Evolutionary conservation across 2,113 vertebrate genomes (phyloP).

Genomic region (Austrofundulus limnaeus): DNA sequence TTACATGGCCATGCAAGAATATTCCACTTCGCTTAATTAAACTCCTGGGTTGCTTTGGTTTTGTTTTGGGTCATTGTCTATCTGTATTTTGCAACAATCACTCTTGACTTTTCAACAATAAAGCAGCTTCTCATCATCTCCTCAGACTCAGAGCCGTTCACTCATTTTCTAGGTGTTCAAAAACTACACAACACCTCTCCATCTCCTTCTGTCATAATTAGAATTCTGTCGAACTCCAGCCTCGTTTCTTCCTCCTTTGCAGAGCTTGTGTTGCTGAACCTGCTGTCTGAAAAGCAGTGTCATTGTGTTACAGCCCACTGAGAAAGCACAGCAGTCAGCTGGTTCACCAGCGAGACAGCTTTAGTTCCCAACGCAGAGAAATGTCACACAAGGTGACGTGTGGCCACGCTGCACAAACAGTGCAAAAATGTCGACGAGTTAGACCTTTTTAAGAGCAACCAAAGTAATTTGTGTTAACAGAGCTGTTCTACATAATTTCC

Average conservation of each 20-base stretch:
- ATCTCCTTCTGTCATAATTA: neutral
- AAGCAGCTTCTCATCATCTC: neutral
- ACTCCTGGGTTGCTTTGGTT: no score
- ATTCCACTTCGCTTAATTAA: no score
- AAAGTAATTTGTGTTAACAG: neutral
- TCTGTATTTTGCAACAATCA: no score
- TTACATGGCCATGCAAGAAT: no score
- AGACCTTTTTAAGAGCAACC: neutral
- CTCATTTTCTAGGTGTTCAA: no score
- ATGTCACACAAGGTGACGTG: neutral
- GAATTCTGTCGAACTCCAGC: neutral
- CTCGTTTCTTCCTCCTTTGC: neutral
- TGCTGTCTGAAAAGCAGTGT: neutral
- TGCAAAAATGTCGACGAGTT: neutral
- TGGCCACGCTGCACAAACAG: constrained; percentile 6
- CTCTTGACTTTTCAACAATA: neutral
- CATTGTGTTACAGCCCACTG: neutral
- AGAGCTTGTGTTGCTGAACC: neutral
- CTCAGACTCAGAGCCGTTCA: neutral
- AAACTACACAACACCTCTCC: neutral
- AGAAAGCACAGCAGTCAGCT: neutral
- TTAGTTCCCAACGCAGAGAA: constrained; percentile 10
- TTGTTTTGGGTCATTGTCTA: no score
- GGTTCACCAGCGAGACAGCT: constrained; percentile 12
- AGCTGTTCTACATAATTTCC: neutral